Percentiles rank a stretch among this genome's conserved stretches.
phyloP scores from a whole-genome alignment of 2,797 vertebrate genomes.

The Todus mexicanus region DNA sequence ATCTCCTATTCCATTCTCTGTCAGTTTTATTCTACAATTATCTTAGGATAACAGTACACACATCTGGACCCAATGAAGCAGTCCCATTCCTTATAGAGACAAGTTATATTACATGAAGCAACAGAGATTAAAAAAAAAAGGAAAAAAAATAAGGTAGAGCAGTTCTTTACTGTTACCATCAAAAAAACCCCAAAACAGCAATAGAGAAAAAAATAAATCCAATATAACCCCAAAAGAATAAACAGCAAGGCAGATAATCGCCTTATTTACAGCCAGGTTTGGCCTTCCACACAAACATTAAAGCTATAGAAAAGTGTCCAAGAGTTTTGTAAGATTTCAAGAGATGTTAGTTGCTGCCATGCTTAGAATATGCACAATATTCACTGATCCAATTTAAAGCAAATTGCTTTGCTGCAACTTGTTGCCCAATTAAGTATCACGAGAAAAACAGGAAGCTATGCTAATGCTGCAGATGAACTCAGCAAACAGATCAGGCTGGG shows the following conservation, averaged over 20 bases:
- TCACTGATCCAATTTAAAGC: slow-evolving; percentile 15
- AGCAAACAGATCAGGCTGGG: neutral
- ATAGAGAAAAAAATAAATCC: neutral
- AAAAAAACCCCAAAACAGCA: neutral
- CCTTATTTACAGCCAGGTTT: neutral
- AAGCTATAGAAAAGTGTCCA: neutral
- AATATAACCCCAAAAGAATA: neutral
- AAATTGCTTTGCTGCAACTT: slow-evolving; percentile 19
- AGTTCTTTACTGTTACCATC: neutral
- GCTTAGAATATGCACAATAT: neutral
- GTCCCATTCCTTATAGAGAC: neutral
- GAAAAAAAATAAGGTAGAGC: neutral
- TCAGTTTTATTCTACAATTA: neutral
- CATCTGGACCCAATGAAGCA: neutral
- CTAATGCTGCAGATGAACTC: neutral
- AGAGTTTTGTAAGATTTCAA: neutral
- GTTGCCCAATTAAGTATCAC: neutral
- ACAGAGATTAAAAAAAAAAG: neutral
- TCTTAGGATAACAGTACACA: neutral
- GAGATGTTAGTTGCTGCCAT: neutral
- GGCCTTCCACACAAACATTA: neutral
- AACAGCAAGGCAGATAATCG: neutral
- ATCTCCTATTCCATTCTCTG: neutral
- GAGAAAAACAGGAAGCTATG: slow-evolving; percentile 36
- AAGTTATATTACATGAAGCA: neutral